Evolutionary conservation across 2,113 vertebrate species (phyloP).

Genomic region (Pseudonaja textilis): DNA sequence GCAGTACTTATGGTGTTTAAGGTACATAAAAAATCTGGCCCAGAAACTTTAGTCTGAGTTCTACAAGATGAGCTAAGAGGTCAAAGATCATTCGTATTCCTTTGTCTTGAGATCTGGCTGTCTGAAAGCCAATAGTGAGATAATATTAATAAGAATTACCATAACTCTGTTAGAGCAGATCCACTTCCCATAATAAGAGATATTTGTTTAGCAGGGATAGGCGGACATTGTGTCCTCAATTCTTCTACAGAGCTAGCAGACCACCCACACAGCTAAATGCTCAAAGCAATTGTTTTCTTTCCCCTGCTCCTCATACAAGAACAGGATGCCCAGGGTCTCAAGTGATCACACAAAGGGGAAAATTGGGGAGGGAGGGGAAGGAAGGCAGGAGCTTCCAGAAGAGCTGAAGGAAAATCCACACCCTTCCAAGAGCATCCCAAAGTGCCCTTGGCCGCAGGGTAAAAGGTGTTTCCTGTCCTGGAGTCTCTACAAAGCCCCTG

Average conservation of each 20-base stretch:
- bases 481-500: constrained; percentile 24
- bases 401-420: constrained; percentile 52
- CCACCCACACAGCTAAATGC: constrained; percentile 61
- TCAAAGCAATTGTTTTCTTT: constrained; percentile 57
- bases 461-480: constrained; percentile 63
- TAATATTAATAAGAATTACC: constrained; percentile 34
- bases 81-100: not conserved
- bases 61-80: constrained; percentile 25
- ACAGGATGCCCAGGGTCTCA: constrained; percentile 64
- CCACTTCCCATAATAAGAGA: constrained; percentile 45
- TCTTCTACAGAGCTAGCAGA: constrained; percentile 42
- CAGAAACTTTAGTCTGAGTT: not conserved
- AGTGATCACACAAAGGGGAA: constrained; percentile 53
- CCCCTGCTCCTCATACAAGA: constrained; percentile 46
- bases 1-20: not conserved
- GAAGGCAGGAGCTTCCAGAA: constrained; percentile 59
- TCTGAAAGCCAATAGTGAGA: constrained; percentile 18
- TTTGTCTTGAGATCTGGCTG: constrained; percentile 44
- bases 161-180: not conserved
- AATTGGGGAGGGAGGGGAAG: constrained; percentile 29
- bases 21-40: not conserved
- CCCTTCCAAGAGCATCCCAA: constrained; percentile 57
- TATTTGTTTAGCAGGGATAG: constrained; percentile 58
- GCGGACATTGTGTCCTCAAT: constrained; percentile 37
- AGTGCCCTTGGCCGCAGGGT: constrained; percentile 50